Evolutionary conservation across 2,113 vertebrate genomes (phyloP).

Genomic region (Meles meles): DNA sequence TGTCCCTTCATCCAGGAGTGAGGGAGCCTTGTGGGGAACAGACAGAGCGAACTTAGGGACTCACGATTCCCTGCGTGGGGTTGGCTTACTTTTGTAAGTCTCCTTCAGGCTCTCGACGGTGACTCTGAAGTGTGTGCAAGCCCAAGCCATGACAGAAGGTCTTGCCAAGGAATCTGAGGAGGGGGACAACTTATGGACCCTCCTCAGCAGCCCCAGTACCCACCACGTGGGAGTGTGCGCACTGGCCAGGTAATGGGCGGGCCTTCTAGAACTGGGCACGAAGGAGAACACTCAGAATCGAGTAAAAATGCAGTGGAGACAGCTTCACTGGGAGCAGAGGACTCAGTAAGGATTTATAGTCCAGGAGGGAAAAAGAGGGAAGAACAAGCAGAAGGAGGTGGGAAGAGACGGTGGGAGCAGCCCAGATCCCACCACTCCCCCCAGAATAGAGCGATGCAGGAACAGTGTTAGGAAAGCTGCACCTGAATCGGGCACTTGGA

Average conservation of each 20-base stretch:
- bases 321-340: background rate
- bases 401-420: background rate
- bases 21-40: background rate
- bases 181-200: constrained; percentile 68
- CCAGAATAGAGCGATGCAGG: background rate
- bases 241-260: constrained; percentile 52
- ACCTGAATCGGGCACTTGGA: background rate
- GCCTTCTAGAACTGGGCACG: background rate
- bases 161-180: constrained; percentile 68
- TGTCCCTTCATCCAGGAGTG: background rate
- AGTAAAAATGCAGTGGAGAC: background rate
- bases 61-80: accelerated
- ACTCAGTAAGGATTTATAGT: background rate
- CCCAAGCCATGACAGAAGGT: constrained; percentile 67
- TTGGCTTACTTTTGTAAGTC: background rate
- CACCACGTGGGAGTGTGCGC: constrained; percentile 67
- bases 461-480: background rate
- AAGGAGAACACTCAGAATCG: background rate
- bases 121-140: constrained; percentile 66
- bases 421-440: background rate
- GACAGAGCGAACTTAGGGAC: background rate
- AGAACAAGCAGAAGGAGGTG: background rate
- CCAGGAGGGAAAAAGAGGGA: background rate
- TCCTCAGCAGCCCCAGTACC: constrained; percentile 41
- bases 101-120: constrained; percentile 58